Evolutionary conservation across 2,888 invertebrate species (phyloP), one percentile per base, ranked within the genome.

Genomic region (Oligia strigilis): DNA sequence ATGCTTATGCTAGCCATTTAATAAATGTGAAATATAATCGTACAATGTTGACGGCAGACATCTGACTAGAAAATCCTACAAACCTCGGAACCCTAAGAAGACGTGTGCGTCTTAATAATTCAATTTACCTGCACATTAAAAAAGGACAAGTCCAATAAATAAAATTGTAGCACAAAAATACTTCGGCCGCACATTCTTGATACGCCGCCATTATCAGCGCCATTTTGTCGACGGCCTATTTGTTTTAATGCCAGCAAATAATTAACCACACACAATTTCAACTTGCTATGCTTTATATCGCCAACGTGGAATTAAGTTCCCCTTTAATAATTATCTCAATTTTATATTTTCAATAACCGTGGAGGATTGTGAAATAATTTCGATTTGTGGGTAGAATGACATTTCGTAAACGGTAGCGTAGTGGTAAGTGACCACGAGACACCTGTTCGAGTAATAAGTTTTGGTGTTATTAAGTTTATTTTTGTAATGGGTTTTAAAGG

Each of bases 231-330:
- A 67, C 81, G 58, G 69, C 71, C 84, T 85, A 84, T 88, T 88
- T 87, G 83, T 87, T 89, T 90, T 85, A 88, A 90, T 90, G 85
- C 64, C 88, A 81, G 86, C 55, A 80, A 87, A 88, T 90, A 90
- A 91, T 90, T 90, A 89, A 84, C 85, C 75, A 70, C 77, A 85
- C 75, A 80, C 74, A 88, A 88, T 89, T 89, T 82, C 52, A 80
- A 85, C 67, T 88, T 83, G 75, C n/a, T n/a, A 85, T 85, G 71
- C 67, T 84, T 86, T 81, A 72, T 77, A 83, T 77, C 6, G 69
- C 29, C 69, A 80, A 84, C 58, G 58, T 81, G 19, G 58, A 77
- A 83, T 86, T 81, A 85, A 76, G 82, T 71, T 62, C 66, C 40
- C 60, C 69, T 81, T 80, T 80, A 72, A 72, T 72, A 80, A 84